A percentile compares a stretch with the other conserved stretches of the same genome.
Evolutionary conservation across 2,797 vertebrate genomes (phyloP).

Genomic region (Amniataba percoides): DNA sequence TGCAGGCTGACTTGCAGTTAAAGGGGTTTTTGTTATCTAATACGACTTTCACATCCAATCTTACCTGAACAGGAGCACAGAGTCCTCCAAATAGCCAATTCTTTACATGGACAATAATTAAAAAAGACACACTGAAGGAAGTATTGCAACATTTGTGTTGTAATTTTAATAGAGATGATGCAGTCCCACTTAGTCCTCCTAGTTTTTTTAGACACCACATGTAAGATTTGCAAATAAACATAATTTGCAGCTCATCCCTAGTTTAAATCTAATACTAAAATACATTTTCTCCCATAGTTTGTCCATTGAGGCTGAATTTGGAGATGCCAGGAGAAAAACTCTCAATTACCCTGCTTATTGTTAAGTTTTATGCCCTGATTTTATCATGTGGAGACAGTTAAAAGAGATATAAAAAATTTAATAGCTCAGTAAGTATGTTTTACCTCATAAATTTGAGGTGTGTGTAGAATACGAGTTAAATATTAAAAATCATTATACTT

Average conservation of each 20-base stretch:
- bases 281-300: not conserved
- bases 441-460: not conserved
- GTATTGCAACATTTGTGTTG: not conserved
- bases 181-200: not conserved
- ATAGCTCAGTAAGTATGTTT: not conserved
- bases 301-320: not conserved
- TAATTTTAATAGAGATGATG: not conserved
- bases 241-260: not conserved
- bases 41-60: constrained; percentile 15
- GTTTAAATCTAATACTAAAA: not conserved
- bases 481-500: not conserved
- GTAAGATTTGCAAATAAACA: not conserved
- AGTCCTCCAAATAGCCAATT: not conserved
- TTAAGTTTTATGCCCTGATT: not conserved
- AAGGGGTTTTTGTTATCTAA: constrained; percentile 7
- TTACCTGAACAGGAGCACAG: constrained; percentile 6
- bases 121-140: constrained; percentile 17
- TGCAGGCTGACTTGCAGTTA: constrained; percentile 23
- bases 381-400: not conserved
- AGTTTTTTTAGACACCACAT: not conserved
- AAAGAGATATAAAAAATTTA: not conserved
- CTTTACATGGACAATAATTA: not conserved
- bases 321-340: not conserved
- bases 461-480: not conserved
- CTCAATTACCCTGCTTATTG: not conserved